phyloP scores from a whole-genome alignment of 2,113 vertebrate genomes.

The Ictalurus furcatus region DNA sequence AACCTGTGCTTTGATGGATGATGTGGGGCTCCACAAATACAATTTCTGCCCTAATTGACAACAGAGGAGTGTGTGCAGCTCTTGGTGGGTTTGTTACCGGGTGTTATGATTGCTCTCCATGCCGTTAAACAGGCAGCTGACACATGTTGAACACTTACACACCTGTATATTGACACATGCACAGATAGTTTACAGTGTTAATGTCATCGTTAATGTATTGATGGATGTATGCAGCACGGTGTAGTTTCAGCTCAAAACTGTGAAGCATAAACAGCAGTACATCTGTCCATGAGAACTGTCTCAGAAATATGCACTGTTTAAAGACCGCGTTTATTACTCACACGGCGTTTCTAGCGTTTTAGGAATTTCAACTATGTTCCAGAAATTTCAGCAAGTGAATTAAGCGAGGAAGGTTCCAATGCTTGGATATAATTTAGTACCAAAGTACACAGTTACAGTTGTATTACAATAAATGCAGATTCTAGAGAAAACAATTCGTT shows the following conservation, averaged over 20 bases:
- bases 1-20: slow-evolving; percentile 49
- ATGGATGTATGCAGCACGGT: not conserved
- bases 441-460: not conserved
- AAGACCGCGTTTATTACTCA: not conserved
- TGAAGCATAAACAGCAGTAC: slow-evolving; percentile 9
- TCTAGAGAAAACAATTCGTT: not conserved
- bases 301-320: slow-evolving; percentile 10
- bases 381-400: not conserved
- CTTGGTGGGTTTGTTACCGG: slow-evolving; percentile 2
- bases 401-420: not conserved
- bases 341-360: not conserved
- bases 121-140: not conserved
- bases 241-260: not conserved
- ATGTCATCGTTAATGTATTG: not conserved
- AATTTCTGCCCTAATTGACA: slow-evolving; percentile 54
- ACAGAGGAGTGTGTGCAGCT: slow-evolving; percentile 45
- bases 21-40: slow-evolving; percentile 49
- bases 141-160: slow-evolving; percentile 11
- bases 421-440: not conserved
- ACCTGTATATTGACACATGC: not conserved
- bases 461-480: not conserved
- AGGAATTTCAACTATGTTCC: slow-evolving; percentile 18
- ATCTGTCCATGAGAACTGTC: not conserved
- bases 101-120: not conserved
- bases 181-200: not conserved